Base-by-base conservation (phyloP, 2,113 vertebrate genomes). In the Eleginops maclovinus region DNA sequence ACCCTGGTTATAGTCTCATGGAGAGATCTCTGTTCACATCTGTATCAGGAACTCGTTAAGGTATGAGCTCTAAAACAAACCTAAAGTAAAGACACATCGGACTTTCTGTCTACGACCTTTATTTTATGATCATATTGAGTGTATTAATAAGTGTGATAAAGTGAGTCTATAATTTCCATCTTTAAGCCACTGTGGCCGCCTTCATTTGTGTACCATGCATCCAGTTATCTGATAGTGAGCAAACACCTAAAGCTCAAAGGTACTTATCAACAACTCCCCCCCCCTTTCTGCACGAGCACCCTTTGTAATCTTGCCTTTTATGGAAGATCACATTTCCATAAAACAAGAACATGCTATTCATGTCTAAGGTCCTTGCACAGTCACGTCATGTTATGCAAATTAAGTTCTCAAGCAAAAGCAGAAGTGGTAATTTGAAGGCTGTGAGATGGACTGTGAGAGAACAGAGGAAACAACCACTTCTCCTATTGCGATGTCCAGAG, bases 351-450 rank as follows among this genome's bases (percentile, higher is more conserved):
- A 16, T 4, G 8, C 15, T 9, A 1, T 4, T 0, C 4, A 4
- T 24, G 16, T 8, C 15, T 3, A 4, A 15, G 4, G 15, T 16
- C 47, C 6, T 17, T 0, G 9, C 0, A 0, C 19, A 19, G 8
- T 0, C n/a, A 11, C 31, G 15, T 8, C 1, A 2, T 11, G 1
- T 7, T 2, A 70, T 83, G 65, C 71, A 49, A 75, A 65, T 64
- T 0, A 22, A 1, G 46, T 69, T 28, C 22, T 43, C 22, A 15
- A 1, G 7, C 10, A 63, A 83, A 88, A 83, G 73, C 64, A 77
- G 83, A 85, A 85, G 65, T 77, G 49, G 22, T 63, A 0, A 28
- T n/a, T 43, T 43, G 0, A 40, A 24, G 19, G 9, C 7, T 11
- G 16, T 19, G 1, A 12, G 12, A 53, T 4, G 36, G 22, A 19